phyloP scores from a whole-genome alignment of 92 coral and sea anemone genomes.

The Porites cylindrica region DNA sequence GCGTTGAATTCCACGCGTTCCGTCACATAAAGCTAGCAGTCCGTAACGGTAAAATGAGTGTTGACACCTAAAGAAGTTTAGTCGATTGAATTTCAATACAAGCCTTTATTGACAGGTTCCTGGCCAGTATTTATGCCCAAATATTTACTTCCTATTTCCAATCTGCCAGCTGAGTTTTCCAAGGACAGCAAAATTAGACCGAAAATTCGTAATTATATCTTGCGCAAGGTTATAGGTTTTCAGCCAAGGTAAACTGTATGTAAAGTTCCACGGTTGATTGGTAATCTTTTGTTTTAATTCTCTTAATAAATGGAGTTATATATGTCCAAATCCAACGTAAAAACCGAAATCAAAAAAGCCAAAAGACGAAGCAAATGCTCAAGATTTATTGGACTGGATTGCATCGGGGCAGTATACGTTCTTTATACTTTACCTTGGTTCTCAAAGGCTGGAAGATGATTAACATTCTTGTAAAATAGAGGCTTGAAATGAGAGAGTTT shows the following conservation, averaged over 20 bases:
- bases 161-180: not conserved
- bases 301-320: conserved; percentile 4
- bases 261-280: conserved; percentile 31
- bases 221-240: conserved; percentile 21
- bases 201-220: not conserved
- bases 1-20: conserved; percentile 72
- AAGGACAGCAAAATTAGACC: not conserved
- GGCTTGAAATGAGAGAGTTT: not conserved
- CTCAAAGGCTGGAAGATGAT: not conserved
- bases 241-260: conserved; percentile 19
- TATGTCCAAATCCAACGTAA: conserved; percentile 15
- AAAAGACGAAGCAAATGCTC: not conserved
- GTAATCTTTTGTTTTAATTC: not conserved
- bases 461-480: not conserved
- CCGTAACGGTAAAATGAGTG: conserved; percentile 58
- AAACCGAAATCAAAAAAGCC: conserved; percentile 14
- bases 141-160: not conserved
- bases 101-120: conserved; percentile 28
- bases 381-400: not conserved
- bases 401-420: not conserved
- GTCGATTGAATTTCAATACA: conserved; percentile 45
- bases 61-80: conserved; percentile 20
- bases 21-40: conserved; percentile 63
- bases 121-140: conserved; percentile 5
- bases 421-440: too few species aligned